These are phyloP conservation scores for Heteromyza rotundicornis DNA, from an alignment of 2,888 invertebrate species.

Conservation along the genomic window DNA sequence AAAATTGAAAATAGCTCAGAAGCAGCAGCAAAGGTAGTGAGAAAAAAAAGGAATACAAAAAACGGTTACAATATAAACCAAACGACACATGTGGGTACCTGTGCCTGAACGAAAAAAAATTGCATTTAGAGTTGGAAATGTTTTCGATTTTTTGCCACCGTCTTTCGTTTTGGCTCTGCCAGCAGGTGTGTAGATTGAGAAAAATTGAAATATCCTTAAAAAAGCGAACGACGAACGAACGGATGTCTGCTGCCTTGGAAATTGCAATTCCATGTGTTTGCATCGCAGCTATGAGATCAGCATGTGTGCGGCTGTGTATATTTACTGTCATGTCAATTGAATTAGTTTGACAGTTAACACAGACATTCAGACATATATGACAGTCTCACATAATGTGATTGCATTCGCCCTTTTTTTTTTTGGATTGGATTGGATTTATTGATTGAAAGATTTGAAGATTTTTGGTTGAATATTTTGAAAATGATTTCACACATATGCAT, in stretches of 20 bases:
- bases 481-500: too few species aligned
- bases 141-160: neutral
- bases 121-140: neutral
- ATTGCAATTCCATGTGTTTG: neutral
- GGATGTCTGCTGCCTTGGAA: neutral
- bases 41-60: neutral
- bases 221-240: neutral
- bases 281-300: conserved; percentile 6
- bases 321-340: conserved; percentile 47
- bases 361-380: conserved; percentile 14
- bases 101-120: too few species aligned
- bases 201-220: neutral
- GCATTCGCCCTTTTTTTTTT: too few species aligned
- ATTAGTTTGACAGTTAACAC: conserved; percentile 47
- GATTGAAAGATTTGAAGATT: too few species aligned
- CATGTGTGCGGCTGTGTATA: conserved; percentile 19
- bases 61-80: too few species aligned
- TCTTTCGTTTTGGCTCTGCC: neutral
- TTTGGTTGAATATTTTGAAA: too few species aligned
- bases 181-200: neutral
- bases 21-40: neutral
- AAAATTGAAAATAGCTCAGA: neutral
- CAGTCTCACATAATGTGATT: neutral
- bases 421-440: too few species aligned
- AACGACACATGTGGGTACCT: too few species aligned